Base-by-base conservation (phyloP, 2,888 invertebrate genomes). In the Cancer borealis region DNA sequence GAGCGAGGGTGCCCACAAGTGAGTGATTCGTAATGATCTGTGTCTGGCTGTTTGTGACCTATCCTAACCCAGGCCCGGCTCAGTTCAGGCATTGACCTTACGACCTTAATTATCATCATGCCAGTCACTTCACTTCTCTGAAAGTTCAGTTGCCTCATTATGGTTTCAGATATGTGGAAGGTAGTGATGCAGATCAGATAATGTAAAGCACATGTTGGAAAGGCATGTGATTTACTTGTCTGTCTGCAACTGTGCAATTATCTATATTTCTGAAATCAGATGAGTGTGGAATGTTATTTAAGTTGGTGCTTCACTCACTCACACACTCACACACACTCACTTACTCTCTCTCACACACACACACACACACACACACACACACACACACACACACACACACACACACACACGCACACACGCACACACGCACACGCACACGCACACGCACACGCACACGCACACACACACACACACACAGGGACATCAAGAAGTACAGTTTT, bases 1-100 rank as follows among this genome's bases (percentile, higher is more conserved):
- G 95, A 95, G 92, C 89, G 95, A 93, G 91, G 93, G 84, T 94
- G 94, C 93, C 92, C 92, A 88, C 95, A 95, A 93, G 95, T 95
- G 93, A 95, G 95, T 95, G 91, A 73, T 73, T 93, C 87, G 87
- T 91, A 93, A 84, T 93, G 93, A 92, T 94, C 92, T 94, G 90
- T 94, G 94, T 94, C 89, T 94, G 94, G 94, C 94, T 94, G 94
- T 94, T 94, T 94, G 94, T 94, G 92, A 94, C 89, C 84, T 54
- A 94, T 79, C 84, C 79, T 93, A 84, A 30, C 84, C 84, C 47
- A 91, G 93, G 93, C 93, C 91, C 87, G 46, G 79, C 90, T 93
- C 89, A 90, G 87, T 93, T 49, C 84, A 54, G 90, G 93, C 66
- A 91, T 87, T 93, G 84, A 90, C 73, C 94, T 91, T 66, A 89